Percentiles rank a stretch among this genome's conserved stretches.
Conservation (phyloP, 35 echinoderm and acorn worm genomes). For the Ptychodera flava region DNA sequence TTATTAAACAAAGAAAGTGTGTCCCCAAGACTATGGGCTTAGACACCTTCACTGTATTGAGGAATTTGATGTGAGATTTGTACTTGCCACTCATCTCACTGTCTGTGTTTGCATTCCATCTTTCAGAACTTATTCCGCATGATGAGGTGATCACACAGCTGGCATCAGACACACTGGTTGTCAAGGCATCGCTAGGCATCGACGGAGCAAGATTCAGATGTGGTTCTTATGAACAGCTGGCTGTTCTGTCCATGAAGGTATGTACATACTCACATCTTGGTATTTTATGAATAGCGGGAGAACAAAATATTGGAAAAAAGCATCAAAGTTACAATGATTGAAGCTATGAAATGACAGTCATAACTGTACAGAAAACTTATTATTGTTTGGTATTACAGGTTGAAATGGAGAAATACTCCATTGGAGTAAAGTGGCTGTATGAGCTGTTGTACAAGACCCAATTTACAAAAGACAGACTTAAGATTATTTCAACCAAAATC, state of each 20-base stretch:
- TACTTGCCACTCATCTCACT: not conserved
- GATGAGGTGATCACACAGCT: slow-evolving; percentile 85
- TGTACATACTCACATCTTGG: not conserved
- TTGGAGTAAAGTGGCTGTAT: slow-evolving; percentile 80
- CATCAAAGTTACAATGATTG: too few relatives aligned
- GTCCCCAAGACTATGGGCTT: too few relatives aligned
- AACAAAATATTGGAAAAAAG: too few relatives aligned
- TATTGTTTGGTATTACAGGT: slow-evolving; percentile 58
- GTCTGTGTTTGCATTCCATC: not conserved
- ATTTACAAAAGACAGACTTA: slow-evolving; percentile 75
- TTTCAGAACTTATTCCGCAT: slow-evolving; percentile 64
- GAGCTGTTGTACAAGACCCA: slow-evolving; percentile 66
- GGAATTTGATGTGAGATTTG: too few relatives aligned
- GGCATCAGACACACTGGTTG: slow-evolving; percentile 64
- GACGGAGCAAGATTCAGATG: slow-evolving; percentile 66
- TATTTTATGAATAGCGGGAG: not conserved
- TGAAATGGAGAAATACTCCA: slow-evolving; percentile 75
- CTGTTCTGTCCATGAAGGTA: slow-evolving; percentile 64
- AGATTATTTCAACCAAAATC: slow-evolving; percentile 89
- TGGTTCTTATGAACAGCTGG: slow-evolving; percentile 72
- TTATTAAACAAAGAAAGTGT: too few relatives aligned
- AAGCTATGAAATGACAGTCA: too few relatives aligned
- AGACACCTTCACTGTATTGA: too few relatives aligned
- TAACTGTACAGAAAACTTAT: too few relatives aligned
- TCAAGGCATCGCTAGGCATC: slow-evolving; percentile 55